Percentiles rank a stretch among this genome's conserved stretches.
phyloP scores from a whole-genome alignment of 2,113 vertebrate genomes.

The Phyllostomus discolor region DNA sequence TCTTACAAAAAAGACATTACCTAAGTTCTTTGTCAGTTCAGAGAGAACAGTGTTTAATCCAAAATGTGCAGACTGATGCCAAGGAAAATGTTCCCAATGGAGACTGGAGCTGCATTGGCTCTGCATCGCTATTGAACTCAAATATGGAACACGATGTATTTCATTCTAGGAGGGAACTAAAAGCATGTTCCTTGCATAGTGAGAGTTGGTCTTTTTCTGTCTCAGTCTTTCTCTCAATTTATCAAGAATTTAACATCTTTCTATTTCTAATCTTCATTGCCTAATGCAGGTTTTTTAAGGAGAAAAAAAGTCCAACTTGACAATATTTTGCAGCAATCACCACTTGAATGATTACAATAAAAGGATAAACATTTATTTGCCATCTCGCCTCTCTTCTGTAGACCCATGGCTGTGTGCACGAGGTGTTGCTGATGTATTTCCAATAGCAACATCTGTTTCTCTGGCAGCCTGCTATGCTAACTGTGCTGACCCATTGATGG shows the following conservation, averaged over 20 bases:
- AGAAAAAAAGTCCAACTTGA: background rate
- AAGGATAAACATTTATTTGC: conserved; percentile 37
- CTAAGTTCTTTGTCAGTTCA: conserved; percentile 64
- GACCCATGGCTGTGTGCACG: background rate
- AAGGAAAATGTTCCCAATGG: conserved; percentile 62
- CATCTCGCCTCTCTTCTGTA: conserved; percentile 37
- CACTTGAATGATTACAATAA: conserved; percentile 48
- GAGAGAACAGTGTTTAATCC: conserved; percentile 52
- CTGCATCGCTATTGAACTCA: conserved; percentile 21
- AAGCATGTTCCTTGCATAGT: background rate
- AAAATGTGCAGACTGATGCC: conserved; percentile 50
- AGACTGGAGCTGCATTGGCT: conserved; percentile 37
- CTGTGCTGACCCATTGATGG: conserved; percentile 60
- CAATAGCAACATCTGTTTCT: conserved; percentile 68
- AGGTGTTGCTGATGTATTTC: conserved; percentile 60
- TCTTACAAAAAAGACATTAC: conserved; percentile 52
- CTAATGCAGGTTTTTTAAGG: background rate
- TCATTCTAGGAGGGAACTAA: conserved; percentile 30
- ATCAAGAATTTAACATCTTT: conserved; percentile 16
- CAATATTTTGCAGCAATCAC: conserved; percentile 10
- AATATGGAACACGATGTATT: conserved; percentile 39
- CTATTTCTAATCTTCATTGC: background rate
- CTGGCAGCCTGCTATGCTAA: conserved; percentile 60
- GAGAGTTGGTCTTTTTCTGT: background rate
- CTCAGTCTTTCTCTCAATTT: background rate